A percentile compares a stretch with the other conserved stretches of the same genome.
phyloP scores from a whole-genome alignment of 1,140 invertebrate genomes.

The Pteromalus puparum region DNA sequence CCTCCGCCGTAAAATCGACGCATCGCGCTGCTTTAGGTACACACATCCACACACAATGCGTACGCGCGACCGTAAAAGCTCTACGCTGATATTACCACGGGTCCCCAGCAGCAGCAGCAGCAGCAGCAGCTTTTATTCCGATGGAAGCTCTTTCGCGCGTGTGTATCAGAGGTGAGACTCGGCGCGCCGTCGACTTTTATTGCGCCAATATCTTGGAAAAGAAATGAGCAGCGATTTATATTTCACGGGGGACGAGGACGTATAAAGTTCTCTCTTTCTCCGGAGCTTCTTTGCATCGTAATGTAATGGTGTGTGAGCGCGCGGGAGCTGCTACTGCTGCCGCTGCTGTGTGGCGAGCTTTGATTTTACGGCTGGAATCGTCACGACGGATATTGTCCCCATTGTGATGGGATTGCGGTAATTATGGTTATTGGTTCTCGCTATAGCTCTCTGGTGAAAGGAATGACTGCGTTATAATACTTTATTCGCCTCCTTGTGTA shows the following conservation, averaged over 20 bases:
- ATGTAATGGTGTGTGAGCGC: not conserved
- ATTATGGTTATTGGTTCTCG: not conserved
- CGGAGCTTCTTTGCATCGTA: slow-evolving; percentile 9
- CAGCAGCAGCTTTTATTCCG: not conserved
- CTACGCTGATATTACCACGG: slow-evolving; percentile 20
- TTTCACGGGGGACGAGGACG: slow-evolving; percentile 10
- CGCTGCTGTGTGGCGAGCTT: not conserved
- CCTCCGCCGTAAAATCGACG: slow-evolving; percentile 15
- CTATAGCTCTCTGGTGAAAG: too few species aligned
- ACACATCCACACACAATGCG: not conserved
- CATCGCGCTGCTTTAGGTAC: not conserved
- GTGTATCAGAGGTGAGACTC: not conserved
- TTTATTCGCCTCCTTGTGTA: too few species aligned
- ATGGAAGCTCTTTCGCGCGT: slow-evolving; percentile 5
- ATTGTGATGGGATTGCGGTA: not conserved
- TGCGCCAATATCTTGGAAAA: not conserved
- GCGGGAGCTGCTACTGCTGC: not conserved
- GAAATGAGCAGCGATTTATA: slow-evolving; percentile 30
- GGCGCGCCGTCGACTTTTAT: slow-evolving; percentile 11
- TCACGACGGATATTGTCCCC: not conserved
- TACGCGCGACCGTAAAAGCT: slow-evolving; percentile 26
- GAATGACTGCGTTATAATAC: too few species aligned
- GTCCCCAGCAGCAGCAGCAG: not conserved
- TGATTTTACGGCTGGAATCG: not conserved
- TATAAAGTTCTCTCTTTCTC: not conserved